Base-by-base conservation (phyloP, 2,113 vertebrate species). In the Neogale vison region DNA sequence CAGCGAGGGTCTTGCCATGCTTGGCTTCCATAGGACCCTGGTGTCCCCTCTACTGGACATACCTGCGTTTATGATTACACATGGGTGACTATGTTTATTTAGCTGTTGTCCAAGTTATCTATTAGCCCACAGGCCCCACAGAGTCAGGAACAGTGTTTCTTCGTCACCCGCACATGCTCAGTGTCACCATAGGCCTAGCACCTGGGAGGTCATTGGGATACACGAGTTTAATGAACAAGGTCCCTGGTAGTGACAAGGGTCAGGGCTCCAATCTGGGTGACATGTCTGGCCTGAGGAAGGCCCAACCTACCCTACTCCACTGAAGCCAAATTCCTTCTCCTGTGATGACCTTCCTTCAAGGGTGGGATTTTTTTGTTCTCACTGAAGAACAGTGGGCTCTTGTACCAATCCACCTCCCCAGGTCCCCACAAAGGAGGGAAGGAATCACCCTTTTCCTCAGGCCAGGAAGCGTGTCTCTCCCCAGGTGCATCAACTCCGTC, bases 401-500 rank as follows among this genome's bases (percentile, higher is more conserved):
- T 42, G 3, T n/a, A 31, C 23, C 42, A 18, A 23, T 6, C 24
- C 29, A 23, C 21, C 57, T 23, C 7, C 45, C 3, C 1, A 4
- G 4, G 20, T 24, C 36, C 36, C 47, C 2, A 14, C 90, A 20
- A n/a, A 52, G 69, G 11, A 20, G 8, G 0, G 34, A n/a, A 10
- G 3, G 13, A 1, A n/a, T 34, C 4, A 1, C 21, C 52, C 57
- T 65, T 14, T n/a, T 17, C 52, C 31, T 34, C 23, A 31, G 61
- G 61, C n/a, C 50, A 39, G 6, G n/a, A 80, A 15, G 34, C 10
- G 24, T 24, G 5, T 71, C 31, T 76, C 50, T 55, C 20, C 31
- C 23, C 47, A 52, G 8, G 39, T 0, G 0, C 1, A 1, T 14
- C 0, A 6, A 1, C 2, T 10, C 47, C 17, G 1, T 59, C 81